A percentile compares a stretch with the other conserved stretches of the same genome.
These are phyloP conservation scores for Nothoprocta pentlandii DNA, from an alignment of 2,113 vertebrate species.

Conservation along the genomic window DNA sequence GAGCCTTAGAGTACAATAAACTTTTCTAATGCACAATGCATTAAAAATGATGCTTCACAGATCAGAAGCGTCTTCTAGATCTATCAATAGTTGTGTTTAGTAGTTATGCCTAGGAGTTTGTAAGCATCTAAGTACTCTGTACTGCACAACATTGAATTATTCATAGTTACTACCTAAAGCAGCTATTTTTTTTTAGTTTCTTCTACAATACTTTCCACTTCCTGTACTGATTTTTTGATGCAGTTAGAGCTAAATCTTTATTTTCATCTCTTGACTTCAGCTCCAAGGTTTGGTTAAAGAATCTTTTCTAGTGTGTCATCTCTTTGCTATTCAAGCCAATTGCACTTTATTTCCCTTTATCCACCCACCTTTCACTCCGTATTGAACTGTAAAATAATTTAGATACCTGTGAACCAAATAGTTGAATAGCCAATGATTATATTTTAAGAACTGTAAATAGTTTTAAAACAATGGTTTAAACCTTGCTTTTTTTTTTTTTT, in stretches of 20 bases:
- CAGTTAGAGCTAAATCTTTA: neutral
- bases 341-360: neutral
- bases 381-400: neutral
- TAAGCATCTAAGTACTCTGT: too few relatives aligned
- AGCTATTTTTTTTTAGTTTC: neutral
- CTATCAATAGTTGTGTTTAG: neutral
- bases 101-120: too few relatives aligned
- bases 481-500: neutral
- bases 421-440: too few relatives aligned
- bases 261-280: neutral
- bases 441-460: neutral
- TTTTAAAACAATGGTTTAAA: neutral
- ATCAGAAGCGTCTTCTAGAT: neutral
- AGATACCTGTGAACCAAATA: neutral
- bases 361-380: neutral
- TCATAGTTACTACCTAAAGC: neutral
- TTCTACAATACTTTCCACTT: neutral
- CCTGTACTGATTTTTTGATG: neutral
- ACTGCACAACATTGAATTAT: neutral
- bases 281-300: neutral
- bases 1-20: neutral
- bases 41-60: neutral
- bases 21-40: too few relatives aligned
- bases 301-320: neutral
- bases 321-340: neutral